Base-by-base conservation (phyloP, 2,888 invertebrate species). In the Chesias legatella region DNA sequence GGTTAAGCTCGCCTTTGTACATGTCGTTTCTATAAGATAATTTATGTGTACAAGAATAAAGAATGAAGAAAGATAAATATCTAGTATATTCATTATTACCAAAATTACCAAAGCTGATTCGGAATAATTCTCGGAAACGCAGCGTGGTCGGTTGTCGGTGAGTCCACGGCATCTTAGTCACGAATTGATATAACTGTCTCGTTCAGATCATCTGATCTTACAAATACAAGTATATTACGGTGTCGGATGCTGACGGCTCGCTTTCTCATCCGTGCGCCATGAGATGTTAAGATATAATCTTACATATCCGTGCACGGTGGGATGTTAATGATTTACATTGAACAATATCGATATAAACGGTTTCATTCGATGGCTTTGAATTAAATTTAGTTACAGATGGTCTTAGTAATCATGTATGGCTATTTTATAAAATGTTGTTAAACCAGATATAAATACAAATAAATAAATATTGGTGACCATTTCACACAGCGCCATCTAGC, bases 111-210 rank as follows among this genome's bases (percentile, higher is more conserved):
- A 9, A 40, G 45, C 39, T 61, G 59, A 62, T 31, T 65, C 62
- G 65, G 37, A 46, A 31, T 28, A 20, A 33, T 58, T 56, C 42
- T 55, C 26, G 41, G 49, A 48, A 60, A 41, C 33, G 41, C 43
- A 48, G 24, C 44, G 31, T 47, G 37, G 37, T 47, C 39, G 41
- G 33, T 39, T 51, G 52, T 54, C 45, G 21, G n/a, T 42, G 48
- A 27, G 39, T 43, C 67, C 61, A 67, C 69, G 53, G 34, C 43
- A 57, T 30, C 54, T 75, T 71, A 73, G 58, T 76, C 75, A 74
- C 62, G 60, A 57, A 46, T 35, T 23, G 27, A 11, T 24, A 8
- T 29, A 30, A 40, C 28, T 41, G 43, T 43, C 44, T 43, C 10
- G 29, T 51, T 33, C 32, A 30, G 26, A 49, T 41, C 50, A 51